Evolutionary conservation across 2,888 invertebrate species (phyloP).

Genomic region (Caradrina kadenii): DNA sequence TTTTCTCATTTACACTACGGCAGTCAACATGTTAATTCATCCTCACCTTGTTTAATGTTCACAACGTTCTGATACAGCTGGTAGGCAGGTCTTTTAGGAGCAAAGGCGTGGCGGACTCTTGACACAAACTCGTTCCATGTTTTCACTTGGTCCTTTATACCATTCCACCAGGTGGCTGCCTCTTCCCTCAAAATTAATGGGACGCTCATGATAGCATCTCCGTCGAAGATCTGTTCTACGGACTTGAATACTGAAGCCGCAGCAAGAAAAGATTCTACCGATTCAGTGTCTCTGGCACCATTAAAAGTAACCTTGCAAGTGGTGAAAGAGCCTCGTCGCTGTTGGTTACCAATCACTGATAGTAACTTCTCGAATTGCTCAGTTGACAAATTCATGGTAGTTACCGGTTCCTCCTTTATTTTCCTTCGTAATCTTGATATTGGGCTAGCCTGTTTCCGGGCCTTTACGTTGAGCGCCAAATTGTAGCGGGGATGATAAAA

Average conservation of each 20-base stretch:
- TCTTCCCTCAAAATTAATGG: slow-evolving; percentile 23
- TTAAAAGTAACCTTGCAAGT: slow-evolving; percentile 9
- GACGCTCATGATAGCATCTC: slow-evolving; percentile 12
- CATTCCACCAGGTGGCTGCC: slow-evolving; percentile 19
- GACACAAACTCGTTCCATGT: slow-evolving; percentile 14
- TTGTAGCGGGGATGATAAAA: slow-evolving; percentile 28
- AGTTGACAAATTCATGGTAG: slow-evolving; percentile 6
- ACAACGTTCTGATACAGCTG: slow-evolving; percentile 10
- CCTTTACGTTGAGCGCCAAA: slow-evolving; percentile 17
- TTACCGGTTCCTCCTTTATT: slow-evolving; percentile 8
- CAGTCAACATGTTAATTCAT: slow-evolving; percentile 5
- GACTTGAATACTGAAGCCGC: slow-evolving; percentile 16
- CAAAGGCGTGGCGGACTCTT: slow-evolving; percentile 16
- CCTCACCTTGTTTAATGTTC: slow-evolving; percentile 11
- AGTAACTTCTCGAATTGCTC: slow-evolving; percentile 24
- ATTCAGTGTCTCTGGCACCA: slow-evolving; percentile 17
- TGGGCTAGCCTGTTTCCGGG: slow-evolving; percentile 11
- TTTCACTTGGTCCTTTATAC: slow-evolving; percentile 4
- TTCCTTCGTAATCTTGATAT: not conserved
- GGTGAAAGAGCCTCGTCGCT: slow-evolving; percentile 15
- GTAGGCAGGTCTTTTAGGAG: slow-evolving; percentile 15
- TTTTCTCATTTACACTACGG: too few relatives aligned
- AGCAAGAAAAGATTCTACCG: slow-evolving; percentile 25
- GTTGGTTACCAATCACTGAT: slow-evolving; percentile 11
- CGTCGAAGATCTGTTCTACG: slow-evolving; percentile 13